phyloP scores from a whole-genome alignment of 2,888 invertebrate genomes.

The Himalopsyche japonica region DNA sequence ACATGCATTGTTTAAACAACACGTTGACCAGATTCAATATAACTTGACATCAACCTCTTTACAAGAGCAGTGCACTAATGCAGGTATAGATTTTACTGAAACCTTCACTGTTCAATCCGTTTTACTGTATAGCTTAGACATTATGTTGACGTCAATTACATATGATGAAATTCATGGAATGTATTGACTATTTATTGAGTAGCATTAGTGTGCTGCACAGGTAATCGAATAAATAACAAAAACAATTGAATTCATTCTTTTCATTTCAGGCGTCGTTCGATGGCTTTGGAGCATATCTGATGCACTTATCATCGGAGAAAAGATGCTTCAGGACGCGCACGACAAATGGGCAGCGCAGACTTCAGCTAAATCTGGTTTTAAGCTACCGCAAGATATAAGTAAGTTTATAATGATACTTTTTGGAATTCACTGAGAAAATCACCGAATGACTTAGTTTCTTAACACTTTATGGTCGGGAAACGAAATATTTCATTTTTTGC shows the following conservation, averaged over 20 bases:
- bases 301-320: slow-evolving; percentile 52
- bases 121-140: no score
- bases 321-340: slow-evolving; percentile 56
- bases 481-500: no score
- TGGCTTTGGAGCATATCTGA: slow-evolving; percentile 55
- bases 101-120: no score
- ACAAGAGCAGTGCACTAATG: slow-evolving; percentile 54
- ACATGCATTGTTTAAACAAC: slow-evolving; percentile 74
- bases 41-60: slow-evolving; percentile 70
- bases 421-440: neutral
- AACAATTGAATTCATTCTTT: neutral
- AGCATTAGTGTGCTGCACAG: no score
- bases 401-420: neutral
- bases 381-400: slow-evolving; percentile 37
- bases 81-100: slow-evolving; percentile 45
- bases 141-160: no score
- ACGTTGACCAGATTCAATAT: slow-evolving; percentile 80
- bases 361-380: slow-evolving; percentile 41
- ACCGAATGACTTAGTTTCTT: no score
- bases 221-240: no score
- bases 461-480: no score
- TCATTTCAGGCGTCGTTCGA: slow-evolving; percentile 49
- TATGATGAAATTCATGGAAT: no score
- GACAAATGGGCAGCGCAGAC: slow-evolving; percentile 49
- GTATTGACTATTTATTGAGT: no score